Evolutionary conservation across 2,797 vertebrate genomes (phyloP).

Genomic region (Arctocebus calabarensis): DNA sequence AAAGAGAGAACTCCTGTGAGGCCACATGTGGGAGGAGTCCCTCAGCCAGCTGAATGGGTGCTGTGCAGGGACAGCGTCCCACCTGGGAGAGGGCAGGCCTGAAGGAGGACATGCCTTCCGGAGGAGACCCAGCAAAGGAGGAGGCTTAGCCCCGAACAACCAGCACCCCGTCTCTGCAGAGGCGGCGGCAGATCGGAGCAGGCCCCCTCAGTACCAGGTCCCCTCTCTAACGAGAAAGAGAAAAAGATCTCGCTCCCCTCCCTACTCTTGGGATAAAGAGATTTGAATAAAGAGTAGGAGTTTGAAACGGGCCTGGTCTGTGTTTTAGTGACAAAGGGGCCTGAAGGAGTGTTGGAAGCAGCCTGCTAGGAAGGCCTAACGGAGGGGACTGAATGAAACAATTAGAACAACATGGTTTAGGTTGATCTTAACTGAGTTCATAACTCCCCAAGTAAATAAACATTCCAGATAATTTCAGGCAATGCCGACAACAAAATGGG

Average conservation of each 20-base stretch:
- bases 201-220: not conserved
- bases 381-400: not conserved
- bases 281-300: not conserved
- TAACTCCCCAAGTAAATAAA: not conserved
- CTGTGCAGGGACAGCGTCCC: not conserved
- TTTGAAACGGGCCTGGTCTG: not conserved
- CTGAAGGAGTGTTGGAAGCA: not conserved
- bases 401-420: not conserved
- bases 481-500: too few species aligned
- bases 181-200: not conserved
- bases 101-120: too few species aligned
- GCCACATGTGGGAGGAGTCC: accelerated
- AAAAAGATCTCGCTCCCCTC: not conserved
- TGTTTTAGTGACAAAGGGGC: not conserved
- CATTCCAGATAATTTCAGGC: not conserved
- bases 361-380: not conserved
- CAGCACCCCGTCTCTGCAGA: not conserved
- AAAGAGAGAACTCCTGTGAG: not conserved
- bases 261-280: not conserved
- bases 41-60: not conserved
- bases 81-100: not conserved
- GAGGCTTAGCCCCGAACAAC: not conserved
- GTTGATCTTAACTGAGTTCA: not conserved
- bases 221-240: not conserved
- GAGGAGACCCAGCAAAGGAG: not conserved